Base-by-base conservation (phyloP, 2,113 vertebrate genomes). In the Tapirus terrestris region DNA sequence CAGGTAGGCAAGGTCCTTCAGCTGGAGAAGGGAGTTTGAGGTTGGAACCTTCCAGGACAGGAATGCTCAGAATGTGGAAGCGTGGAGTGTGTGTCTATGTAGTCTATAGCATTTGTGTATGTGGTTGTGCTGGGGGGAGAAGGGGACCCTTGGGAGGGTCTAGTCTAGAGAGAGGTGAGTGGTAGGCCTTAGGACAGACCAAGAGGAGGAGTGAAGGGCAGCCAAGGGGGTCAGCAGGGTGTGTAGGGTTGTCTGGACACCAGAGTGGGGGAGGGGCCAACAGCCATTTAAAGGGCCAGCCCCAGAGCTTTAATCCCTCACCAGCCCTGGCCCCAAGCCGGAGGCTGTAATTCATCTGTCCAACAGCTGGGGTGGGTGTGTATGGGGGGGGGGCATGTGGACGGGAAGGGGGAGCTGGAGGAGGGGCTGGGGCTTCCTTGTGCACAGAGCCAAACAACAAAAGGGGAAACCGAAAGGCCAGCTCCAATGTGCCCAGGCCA, bases 301-400 rank as follows among this genome's bases (percentile, higher is more conserved):
- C 86, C 83, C 86, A 89, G 89, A 98, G 96, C 97, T 97, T 97
- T 98, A 98, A 98, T 98, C 97, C 96, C 93, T 97, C 65, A 97
- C 96, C 97, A 98, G 96, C 94, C 96, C 95, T 97, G 97, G 98
- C 97, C 97, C 82, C 77, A 96, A 97, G 96, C 93, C 84, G 33
- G 88, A 97, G 97, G 97, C 97, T 98, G 97, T 98, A 98, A 98
- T 98, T 98, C 98, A 98, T 98, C 97, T 98, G 97, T 97, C 97
- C 97, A 98, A 98, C 98, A 98, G 98, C 98, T 98, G 98, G 98
- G 97, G 96, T 97, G 96, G 76, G 94, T 86, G 96, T 94, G 95
- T 79, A 75, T 67, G 45, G 33, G 48, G 93, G 33, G 96, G 89
- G 97, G 94, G 89, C n/a, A 94, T 83, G 89, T 81, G 90, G 89